Evolutionary conservation across 2,797 vertebrate genomes (phyloP), one percentile per base, ranked within the genome.

Genomic region (Alauda arvensis): DNA sequence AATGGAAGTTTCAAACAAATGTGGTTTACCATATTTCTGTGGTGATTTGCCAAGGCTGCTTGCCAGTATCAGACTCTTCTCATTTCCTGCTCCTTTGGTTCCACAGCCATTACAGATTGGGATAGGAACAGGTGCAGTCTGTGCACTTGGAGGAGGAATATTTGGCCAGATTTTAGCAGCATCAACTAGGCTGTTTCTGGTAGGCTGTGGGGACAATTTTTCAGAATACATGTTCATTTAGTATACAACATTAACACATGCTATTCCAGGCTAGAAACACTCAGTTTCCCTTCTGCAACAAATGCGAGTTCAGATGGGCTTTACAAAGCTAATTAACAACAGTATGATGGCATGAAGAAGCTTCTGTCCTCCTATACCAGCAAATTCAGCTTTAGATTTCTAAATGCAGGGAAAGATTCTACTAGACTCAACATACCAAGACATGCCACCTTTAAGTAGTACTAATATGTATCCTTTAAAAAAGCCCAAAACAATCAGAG

Each of bases 61-160:
- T 2, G 97, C 93, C 96, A 98, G 87, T 42, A 98, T 95, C 89
- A 98, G 91, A 63, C 97, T 89, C 77, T 97, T 96, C 83, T 99
- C 98, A 28, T 97, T 97, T 42, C 98, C 96, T 37, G 97, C 87
- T 92, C 98, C 97, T 91, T 98, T 96, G 88, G 97, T 97, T 91
- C 97, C 98, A 90, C 99, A 99, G 96, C 98, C 98, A 83, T 99
- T 99, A 96, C 99, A 99, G 90, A 99, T 83, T 9, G 98, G 98
- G 85, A 98, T 87, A 55, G 98, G 95, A 71, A 98, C 84, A 61
- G 98, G 96, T 81, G 97, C 95, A 48, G 97, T 96, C 68, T 97
- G 98, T 60, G 97, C 81, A 83, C 88, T 96, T 71, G 98, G 98
- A 92, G 97, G 96, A 89, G 98, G 98, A 94, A 98, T 97, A 97